phyloP scores from a whole-genome alignment of 1,140 invertebrate genomes.

The Meloidogyne hapla region DNA sequence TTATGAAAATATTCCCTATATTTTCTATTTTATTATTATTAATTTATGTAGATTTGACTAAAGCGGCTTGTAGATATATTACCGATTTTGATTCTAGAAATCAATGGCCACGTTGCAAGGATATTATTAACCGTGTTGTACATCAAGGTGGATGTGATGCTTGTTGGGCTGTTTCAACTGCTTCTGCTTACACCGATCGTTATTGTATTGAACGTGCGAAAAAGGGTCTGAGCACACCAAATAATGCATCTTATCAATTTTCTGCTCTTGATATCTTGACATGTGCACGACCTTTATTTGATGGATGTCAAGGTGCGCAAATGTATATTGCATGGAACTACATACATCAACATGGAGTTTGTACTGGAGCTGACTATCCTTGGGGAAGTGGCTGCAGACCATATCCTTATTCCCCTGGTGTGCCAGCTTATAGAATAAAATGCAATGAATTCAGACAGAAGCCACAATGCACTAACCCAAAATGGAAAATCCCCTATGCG shows the following conservation, averaged over 20 bases:
- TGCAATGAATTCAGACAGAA: too few species aligned
- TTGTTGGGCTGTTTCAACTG: conserved; percentile 56
- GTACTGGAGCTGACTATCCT: conserved; percentile 12
- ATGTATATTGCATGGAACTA: conserved; percentile 19
- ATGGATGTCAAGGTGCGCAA: not conserved
- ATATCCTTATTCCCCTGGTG: conserved; percentile 12
- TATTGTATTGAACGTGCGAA: conserved; percentile 79
- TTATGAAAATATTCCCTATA: too few species aligned
- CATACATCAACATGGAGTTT: conserved; percentile 10
- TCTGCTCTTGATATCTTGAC: conserved; percentile 9
- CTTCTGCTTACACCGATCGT: conserved; percentile 76
- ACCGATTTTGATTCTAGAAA: conserved; percentile 10
- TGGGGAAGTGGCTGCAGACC: conserved; percentile 15
- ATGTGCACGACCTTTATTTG: not conserved
- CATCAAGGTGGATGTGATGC: conserved; percentile 67
- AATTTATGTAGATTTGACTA: too few species aligned
- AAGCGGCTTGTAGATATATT: not conserved
- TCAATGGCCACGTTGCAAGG: not conserved
- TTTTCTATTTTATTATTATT: too few species aligned
- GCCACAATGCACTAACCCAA: too few species aligned
- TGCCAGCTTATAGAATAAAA: not conserved
- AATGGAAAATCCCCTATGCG: too few species aligned
- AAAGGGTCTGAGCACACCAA: conserved; percentile 66
- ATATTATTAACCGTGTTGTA: conserved; percentile 66
- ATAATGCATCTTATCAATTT: not conserved